These are phyloP conservation scores for Atractosteus spatula DNA, from an alignment of 2,113 vertebrate genomes.

Conservation along the genomic window DNA sequence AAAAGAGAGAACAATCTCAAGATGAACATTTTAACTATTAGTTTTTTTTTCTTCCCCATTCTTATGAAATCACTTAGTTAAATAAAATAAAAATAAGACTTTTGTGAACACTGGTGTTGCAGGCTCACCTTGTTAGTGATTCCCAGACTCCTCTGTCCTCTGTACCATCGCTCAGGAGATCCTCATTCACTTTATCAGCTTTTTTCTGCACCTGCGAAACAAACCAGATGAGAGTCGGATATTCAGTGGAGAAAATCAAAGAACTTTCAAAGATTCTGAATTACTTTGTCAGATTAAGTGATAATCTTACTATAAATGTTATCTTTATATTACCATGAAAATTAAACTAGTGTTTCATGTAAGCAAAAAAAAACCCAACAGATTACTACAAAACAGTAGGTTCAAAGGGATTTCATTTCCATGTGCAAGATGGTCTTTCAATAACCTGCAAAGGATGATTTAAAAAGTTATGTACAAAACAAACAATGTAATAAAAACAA, in stretches of 20 bases:
- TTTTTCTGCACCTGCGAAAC: conserved; percentile 68
- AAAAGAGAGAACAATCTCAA: no score
- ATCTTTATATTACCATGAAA: background rate
- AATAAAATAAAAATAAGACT: no score
- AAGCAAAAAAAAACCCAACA: background rate
- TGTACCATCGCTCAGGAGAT: conserved; percentile 64
- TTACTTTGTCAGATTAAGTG: no score
- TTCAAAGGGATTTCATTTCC: background rate
- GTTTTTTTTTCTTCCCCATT: no score
- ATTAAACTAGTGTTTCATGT: background rate
- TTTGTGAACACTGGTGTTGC: no score
- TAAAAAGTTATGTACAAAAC: background rate
- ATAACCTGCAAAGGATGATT: background rate
- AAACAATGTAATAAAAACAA: background rate
- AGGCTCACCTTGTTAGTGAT: conserved; percentile 63
- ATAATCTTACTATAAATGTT: no score
- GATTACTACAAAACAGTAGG: background rate
- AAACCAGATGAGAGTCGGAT: background rate
- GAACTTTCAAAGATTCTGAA: background rate
- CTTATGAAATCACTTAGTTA: no score
- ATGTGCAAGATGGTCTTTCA: no score
- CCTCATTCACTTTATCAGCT: conserved; percentile 66
- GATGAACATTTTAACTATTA: no score
- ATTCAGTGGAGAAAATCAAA: background rate
- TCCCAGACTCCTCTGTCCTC: conserved; percentile 71